Conservation (phyloP, 2,797 vertebrate genomes). For the Enteromius fasciolatus region DNA sequence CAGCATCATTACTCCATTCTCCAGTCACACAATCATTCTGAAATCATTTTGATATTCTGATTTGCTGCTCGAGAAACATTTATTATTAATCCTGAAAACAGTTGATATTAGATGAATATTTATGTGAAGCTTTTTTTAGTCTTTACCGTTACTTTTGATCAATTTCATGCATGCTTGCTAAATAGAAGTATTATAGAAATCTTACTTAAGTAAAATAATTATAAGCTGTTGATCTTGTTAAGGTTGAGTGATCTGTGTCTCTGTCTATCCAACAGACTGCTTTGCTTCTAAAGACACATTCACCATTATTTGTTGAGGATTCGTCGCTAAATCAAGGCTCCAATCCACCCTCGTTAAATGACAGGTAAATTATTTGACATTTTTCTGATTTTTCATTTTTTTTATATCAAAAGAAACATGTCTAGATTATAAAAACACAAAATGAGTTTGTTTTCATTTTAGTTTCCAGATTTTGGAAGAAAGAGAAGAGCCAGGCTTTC, state of each 20-base stretch:
- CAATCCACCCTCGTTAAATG: constrained; percentile 81
- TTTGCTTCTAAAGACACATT: constrained; percentile 94
- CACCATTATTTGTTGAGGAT: constrained; percentile 87
- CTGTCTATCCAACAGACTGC: constrained; percentile 83
- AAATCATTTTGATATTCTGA: not conserved
- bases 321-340: constrained; percentile 73
- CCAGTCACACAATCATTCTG: not conserved
- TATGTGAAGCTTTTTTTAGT: not conserved
- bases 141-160: not conserved
- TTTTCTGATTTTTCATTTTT: not conserved
- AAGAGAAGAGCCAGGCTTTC: constrained; percentile 95
- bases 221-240: not conserved
- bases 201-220: not conserved
- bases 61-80: not conserved
- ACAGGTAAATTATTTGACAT: constrained; percentile 78
- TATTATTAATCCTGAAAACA: not conserved
- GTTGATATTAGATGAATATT: not conserved
- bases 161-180: not conserved
- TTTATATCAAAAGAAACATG: not conserved
- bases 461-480: constrained; percentile 91
- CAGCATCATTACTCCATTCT: not conserved
- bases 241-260: not conserved
- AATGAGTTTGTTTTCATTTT: not conserved
- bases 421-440: not conserved
- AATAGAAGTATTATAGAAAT: not conserved